Evolutionary conservation across 2,797 vertebrate species (phyloP).

Genomic region (Argyrosomus regius): DNA sequence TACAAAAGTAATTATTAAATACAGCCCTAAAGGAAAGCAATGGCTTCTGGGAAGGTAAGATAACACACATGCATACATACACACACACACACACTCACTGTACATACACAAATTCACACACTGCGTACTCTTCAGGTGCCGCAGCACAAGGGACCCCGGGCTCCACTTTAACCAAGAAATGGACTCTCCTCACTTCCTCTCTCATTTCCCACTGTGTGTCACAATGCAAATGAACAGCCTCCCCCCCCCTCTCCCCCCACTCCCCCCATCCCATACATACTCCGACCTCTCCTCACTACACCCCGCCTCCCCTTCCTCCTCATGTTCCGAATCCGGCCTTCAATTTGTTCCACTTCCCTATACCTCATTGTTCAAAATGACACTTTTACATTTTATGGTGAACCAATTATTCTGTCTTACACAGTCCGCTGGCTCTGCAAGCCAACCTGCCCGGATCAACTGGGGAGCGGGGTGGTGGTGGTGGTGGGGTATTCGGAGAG

Average conservation of each 20-base stretch:
- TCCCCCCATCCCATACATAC: background rate
- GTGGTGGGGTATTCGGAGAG: conserved; percentile 9
- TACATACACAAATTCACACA: background rate
- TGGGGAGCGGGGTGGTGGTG: conserved; percentile 35
- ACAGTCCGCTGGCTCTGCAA: conserved; percentile 81
- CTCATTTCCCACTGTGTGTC: conserved; percentile 49
- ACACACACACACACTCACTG: background rate
- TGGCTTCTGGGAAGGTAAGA: background rate
- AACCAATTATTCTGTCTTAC: conserved; percentile 86
- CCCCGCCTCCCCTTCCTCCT: conserved; percentile 19
- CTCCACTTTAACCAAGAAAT: conserved; percentile 47
- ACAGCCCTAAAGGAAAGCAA: background rate
- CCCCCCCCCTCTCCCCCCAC: background rate
- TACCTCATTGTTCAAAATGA: conserved; percentile 86
- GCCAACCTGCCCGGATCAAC: conserved; percentile 78
- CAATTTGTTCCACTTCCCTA: conserved; percentile 85
- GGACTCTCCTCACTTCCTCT: conserved; percentile 45
- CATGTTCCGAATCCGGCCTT: conserved; percentile 76
- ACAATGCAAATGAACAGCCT: conserved; percentile 74
- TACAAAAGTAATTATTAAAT: no score
- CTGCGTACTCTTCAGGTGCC: conserved; percentile 33
- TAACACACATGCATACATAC: background rate
- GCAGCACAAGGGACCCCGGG: conserved; percentile 42
- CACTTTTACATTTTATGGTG: conserved; percentile 85
- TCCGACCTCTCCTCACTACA: conserved; percentile 35